A percentile compares a stretch with the other conserved stretches of the same genome.
phyloP scores from a whole-genome alignment of 2,888 invertebrate genomes.

The Lycophotia porphyrea region DNA sequence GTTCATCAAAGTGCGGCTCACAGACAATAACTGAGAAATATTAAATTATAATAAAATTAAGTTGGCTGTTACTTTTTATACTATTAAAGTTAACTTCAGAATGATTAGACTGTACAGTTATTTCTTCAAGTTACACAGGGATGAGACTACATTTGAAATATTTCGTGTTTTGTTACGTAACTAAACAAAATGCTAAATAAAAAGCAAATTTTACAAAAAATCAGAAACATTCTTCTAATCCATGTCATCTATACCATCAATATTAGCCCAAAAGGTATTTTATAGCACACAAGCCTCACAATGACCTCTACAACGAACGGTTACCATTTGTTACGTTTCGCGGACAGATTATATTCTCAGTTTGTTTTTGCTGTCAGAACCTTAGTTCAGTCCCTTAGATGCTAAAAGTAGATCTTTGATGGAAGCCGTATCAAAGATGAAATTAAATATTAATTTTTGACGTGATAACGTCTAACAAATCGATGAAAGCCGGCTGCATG shows the following conservation, averaged over 20 bases:
- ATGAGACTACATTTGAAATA: neutral
- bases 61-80: conserved; percentile 84
- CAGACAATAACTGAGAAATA: conserved; percentile 89
- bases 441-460: too few relatives aligned
- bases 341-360: neutral
- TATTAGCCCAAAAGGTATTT: neutral
- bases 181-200: neutral
- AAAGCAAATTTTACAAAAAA: too few relatives aligned
- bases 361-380: neutral
- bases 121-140: neutral
- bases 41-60: conserved; percentile 90
- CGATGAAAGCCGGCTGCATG: too few relatives aligned
- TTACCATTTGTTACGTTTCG: neutral
- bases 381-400: neutral
- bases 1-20: conserved; percentile 87
- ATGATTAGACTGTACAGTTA: conserved; percentile 45
- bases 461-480: too few relatives aligned
- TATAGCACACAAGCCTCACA: neutral
- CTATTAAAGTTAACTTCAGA: conserved; percentile 73
- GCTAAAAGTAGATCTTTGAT: too few relatives aligned
- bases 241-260: neutral
- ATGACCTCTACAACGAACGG: neutral
- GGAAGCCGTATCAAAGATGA: neutral
- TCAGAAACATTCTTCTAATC: too few relatives aligned
- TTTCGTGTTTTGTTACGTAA: neutral